Evolutionary conservation across 2,113 vertebrate genomes (phyloP), one percentile per base, ranked within the genome.

Genomic region (Ctenomys sociabilis): DNA sequence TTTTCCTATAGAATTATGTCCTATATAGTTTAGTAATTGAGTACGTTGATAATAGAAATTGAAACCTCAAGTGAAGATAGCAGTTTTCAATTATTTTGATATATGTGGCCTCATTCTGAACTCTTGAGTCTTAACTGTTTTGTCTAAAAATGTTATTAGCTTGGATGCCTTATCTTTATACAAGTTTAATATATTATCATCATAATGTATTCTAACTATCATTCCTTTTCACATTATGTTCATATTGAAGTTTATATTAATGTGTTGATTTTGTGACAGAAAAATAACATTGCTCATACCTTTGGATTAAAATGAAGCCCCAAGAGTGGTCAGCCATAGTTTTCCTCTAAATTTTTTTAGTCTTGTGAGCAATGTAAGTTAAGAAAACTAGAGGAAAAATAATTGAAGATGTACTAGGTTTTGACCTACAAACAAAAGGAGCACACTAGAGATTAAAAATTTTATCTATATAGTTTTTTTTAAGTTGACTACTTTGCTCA

Each of bases 401-500:
- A 54, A 72, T 19, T 91, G 84, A 93, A 94, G 57, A 77, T 84
- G 89, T 64, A 92, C n/a, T 75, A 86, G 54, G 80, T 97, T 95
- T 93, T 40, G 37, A 59, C 70, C n/a, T 95, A 91, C 13, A 91
- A 84, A 57, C 45, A 95, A 22, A 37, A 95, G 86, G 72, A 93
- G 11, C 45, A 89, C 66, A 95, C 88, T 59, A 52, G 52, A 45
- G n/a, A 87, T 93, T 97, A 96, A 35, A 84, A 83, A 75, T 93
- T 68, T 95, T 45, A 97, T 95, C 96, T 97, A 87, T 84, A 3
- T 84, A 40, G 92, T 89, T 92, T 75, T 45, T 66, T 64, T 21
- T 82, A 92, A 84, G 52, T 75, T 90, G n/a, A 90, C 70, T 90
- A 81, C 52, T 95, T 95, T 90, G 68, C 77, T 91, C 49, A 84